Evolutionary conservation across 2,113 vertebrate species (phyloP).

Genomic region (Leucopsar rothschildi): DNA sequence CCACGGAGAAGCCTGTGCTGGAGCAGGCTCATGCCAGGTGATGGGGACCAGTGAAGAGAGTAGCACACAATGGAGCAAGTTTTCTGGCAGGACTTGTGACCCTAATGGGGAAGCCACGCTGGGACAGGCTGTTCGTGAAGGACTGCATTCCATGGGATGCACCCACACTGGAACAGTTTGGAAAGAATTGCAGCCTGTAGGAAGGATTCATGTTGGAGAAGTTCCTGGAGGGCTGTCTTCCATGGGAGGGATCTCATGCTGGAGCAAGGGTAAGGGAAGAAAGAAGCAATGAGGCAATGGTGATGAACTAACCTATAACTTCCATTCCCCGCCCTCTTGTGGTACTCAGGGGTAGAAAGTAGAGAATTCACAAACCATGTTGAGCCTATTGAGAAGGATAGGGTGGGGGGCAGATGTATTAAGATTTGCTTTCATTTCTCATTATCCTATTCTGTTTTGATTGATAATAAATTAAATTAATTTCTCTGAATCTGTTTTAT

Average conservation of each 20-base stretch:
- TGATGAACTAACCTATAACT: not conserved
- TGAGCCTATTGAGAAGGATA: not conserved
- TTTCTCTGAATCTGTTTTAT: not conserved
- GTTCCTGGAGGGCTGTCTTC: not conserved
- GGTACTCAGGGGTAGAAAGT: accelerated
- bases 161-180: not conserved
- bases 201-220: not conserved
- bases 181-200: not conserved
- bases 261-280: not conserved
- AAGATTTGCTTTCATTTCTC: not conserved
- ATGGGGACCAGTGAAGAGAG: not conserved
- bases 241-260: not conserved
- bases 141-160: too few relatives aligned
- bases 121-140: not conserved
- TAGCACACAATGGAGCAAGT: accelerated
- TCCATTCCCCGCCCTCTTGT: not conserved
- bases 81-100: not conserved
- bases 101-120: accelerated
- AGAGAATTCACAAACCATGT: not conserved
- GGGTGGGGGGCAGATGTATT: accelerated
- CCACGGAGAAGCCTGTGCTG: not conserved
- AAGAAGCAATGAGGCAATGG: not conserved
- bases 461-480: not conserved
- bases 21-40: not conserved
- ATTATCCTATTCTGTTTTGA: not conserved